Percentiles rank a stretch among this genome's conserved stretches.
Evolutionary conservation across 2,113 vertebrate genomes (phyloP).

Genomic region (Coregonus clupeaformis): DNA sequence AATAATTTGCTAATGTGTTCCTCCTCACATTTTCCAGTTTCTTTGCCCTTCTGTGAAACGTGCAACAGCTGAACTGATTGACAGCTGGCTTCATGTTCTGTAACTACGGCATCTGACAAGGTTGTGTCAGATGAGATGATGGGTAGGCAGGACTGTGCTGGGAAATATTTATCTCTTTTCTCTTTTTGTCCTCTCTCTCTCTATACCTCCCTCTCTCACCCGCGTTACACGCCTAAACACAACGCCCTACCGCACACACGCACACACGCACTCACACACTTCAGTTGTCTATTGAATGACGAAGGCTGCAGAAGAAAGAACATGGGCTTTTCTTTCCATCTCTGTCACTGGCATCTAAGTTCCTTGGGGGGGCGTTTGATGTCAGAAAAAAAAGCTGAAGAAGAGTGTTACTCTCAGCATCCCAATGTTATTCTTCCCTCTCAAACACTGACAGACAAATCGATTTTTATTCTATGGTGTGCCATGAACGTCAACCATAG

Average conservation of each 20-base stretch:
- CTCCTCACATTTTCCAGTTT: constrained; percentile 14
- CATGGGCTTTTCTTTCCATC: too few species aligned
- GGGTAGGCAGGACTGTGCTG: constrained; percentile 42
- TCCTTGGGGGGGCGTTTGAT: too few species aligned
- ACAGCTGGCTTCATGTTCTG: constrained; percentile 58
- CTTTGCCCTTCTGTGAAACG: constrained; percentile 13
- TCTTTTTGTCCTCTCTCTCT: constrained; percentile 24
- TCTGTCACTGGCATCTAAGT: too few species aligned
- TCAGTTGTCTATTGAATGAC: too few species aligned
- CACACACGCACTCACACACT: too few species aligned
- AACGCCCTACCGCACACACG: constrained; percentile 23
- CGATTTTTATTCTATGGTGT: too few species aligned
- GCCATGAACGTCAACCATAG: too few species aligned
- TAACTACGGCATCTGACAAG: constrained; percentile 63
- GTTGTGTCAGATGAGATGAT: constrained; percentile 58
- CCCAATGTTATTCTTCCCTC: too few species aligned
- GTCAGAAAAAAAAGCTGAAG: too few species aligned
- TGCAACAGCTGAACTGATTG: constrained; percentile 44
- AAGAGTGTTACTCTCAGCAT: too few species aligned
- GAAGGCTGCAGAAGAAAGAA: too few species aligned
- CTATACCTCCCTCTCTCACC: constrained; percentile 22
- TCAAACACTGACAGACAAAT: too few species aligned
- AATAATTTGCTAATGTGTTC: constrained; percentile 44
- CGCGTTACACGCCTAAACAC: constrained; percentile 7
- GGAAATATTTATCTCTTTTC: constrained; percentile 42